Conservation (phyloP, 37 sponge, comb jelly and placozoan genomes). For the Crambe crambe region DNA sequence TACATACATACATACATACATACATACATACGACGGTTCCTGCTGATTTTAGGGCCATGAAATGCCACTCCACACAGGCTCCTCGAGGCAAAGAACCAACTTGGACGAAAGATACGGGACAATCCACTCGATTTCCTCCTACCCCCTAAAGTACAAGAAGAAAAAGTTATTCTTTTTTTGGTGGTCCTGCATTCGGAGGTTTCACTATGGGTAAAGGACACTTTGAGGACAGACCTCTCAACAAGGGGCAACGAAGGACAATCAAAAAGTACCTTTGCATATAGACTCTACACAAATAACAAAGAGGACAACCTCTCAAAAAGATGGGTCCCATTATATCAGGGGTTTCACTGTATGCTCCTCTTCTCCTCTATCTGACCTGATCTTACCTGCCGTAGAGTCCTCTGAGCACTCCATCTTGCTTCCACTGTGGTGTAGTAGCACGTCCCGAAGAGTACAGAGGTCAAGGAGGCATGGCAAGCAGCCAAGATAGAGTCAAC, state of each 20-base stretch:
- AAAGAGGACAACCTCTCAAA: too few species aligned
- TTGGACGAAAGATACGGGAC: slow-evolving; percentile 49
- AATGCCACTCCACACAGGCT: slow-evolving; percentile 79
- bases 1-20: too few species aligned
- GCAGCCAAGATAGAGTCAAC: slow-evolving; percentile 36
- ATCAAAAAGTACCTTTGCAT: too few species aligned
- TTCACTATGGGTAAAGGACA: neutral
- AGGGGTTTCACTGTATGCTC: too few species aligned
- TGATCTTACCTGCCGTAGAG: slow-evolving; percentile 7
- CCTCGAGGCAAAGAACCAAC: slow-evolving; percentile 48
- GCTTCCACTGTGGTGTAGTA: slow-evolving; percentile 56
- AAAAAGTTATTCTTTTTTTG: too few species aligned
- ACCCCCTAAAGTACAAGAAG: too few species aligned
- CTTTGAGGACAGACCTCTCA: too few species aligned
- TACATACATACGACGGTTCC: neutral
- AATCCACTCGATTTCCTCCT: neutral
- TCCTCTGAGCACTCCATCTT: slow-evolving; percentile 31
- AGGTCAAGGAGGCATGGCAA: slow-evolving; percentile 26
- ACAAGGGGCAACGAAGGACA: too few species aligned
- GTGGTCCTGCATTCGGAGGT: too few species aligned
- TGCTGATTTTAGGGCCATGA: slow-evolving; percentile 41
- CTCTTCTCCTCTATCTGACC: too few species aligned
- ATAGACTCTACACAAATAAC: too few species aligned
- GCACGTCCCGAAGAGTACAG: slow-evolving; percentile 50
- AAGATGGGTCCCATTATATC: too few species aligned